phyloP scores from a whole-genome alignment of 2,113 vertebrate species.

The Serilophus lunatus region DNA sequence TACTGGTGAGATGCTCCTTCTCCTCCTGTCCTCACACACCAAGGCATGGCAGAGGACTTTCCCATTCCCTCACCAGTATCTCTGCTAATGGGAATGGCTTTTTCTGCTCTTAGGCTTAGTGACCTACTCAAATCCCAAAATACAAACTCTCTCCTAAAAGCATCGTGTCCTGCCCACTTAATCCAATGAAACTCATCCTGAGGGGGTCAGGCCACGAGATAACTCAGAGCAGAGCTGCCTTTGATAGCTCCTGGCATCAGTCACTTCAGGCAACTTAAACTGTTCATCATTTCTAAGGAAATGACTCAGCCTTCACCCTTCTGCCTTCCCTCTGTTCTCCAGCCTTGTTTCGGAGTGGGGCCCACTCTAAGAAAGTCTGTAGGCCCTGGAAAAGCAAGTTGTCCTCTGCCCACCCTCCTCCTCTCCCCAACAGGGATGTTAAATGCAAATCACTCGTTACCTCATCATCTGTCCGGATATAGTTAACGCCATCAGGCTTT shows the following conservation, averaged over 20 bases:
- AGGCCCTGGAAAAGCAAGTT: neutral
- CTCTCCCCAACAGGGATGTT: neutral
- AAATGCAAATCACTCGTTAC: constrained; percentile 69
- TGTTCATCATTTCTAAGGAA: constrained; percentile 19
- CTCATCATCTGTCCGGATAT: constrained; percentile 91
- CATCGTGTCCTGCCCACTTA: constrained; percentile 7
- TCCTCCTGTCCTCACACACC: accelerated
- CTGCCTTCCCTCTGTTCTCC: constrained; percentile 33
- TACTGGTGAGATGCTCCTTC: neutral
- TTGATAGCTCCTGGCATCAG: constrained; percentile 23
- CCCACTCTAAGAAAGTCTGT: neutral
- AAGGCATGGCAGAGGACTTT: neutral
- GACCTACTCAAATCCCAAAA: constrained; percentile 48
- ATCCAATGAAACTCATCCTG: constrained; percentile 42
- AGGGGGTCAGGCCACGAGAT: constrained; percentile 20
- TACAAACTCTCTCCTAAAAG: constrained; percentile 26
- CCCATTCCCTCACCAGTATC: neutral
- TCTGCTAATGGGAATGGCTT: constrained; percentile 7
- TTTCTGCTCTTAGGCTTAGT: constrained; percentile 7
- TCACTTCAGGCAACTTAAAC: constrained; percentile 26
- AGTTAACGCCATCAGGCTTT: constrained; percentile 84
- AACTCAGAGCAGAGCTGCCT: constrained; percentile 1
- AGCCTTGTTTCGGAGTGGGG: neutral
- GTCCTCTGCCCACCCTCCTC: constrained; percentile 27
- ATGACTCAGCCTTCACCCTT: constrained; percentile 58